These are phyloP conservation scores for Hoplodrina ambigua DNA, from an alignment of 2,888 invertebrate species.

Conservation along the genomic window DNA sequence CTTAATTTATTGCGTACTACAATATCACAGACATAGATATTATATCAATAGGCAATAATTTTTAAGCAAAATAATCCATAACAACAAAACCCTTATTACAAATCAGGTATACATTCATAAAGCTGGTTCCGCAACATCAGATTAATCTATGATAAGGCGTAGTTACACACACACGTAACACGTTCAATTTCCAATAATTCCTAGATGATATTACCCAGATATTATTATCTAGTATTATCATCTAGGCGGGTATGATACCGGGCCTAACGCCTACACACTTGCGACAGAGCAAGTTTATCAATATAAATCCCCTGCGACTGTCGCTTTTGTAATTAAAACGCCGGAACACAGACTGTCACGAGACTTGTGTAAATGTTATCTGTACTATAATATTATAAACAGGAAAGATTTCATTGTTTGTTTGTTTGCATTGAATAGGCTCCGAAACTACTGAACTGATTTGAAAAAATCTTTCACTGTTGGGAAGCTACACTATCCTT, in stretches of 20 bases:
- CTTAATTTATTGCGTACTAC: conserved; percentile 15
- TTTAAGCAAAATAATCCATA: conserved; percentile 29
- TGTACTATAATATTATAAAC: too few relatives aligned
- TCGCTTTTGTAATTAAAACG: conserved; percentile 48
- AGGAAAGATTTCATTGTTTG: too few relatives aligned
- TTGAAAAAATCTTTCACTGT: too few relatives aligned
- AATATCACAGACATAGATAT: conserved; percentile 16
- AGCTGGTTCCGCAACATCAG: conserved; percentile 44
- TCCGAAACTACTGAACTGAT: too few relatives aligned
- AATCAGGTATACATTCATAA: conserved; percentile 37
- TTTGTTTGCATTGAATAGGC: too few relatives aligned
- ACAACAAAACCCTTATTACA: conserved; percentile 28
- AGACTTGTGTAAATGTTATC: conserved; percentile 35
- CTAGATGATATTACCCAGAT: conserved; percentile 43
- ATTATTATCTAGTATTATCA: conserved; percentile 56
- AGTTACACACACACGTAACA: conserved; percentile 31
- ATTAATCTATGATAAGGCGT: conserved; percentile 51
- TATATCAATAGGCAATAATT: conserved; percentile 47
- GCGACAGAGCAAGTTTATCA: conserved; percentile 42
- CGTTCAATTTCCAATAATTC: conserved; percentile 50
- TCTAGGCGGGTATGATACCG: conserved; percentile 30
- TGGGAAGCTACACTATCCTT: too few relatives aligned
- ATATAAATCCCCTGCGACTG: conserved; percentile 39
- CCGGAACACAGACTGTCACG: conserved; percentile 27
- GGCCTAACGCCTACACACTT: conserved; percentile 34